Evolutionary conservation across 2,797 vertebrate species (phyloP).

Genomic region (Syngnathus rostellatus): DNA sequence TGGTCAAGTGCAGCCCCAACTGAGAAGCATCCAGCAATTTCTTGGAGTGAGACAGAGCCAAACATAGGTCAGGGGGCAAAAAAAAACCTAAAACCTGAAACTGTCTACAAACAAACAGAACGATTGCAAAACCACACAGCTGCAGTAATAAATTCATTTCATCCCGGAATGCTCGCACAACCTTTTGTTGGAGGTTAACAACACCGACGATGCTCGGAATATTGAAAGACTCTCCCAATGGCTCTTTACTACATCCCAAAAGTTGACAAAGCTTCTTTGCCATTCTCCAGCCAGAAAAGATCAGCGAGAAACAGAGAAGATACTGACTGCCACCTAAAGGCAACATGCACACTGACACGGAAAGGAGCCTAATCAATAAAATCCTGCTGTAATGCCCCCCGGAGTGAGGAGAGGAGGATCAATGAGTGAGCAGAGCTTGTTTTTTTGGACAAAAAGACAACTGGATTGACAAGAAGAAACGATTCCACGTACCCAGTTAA

Average conservation of each 20-base stretch:
- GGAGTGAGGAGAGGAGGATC: slow-evolving; percentile 53
- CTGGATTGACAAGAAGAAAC: slow-evolving; percentile 75
- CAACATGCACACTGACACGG: slow-evolving; percentile 62
- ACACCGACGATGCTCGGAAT: neutral
- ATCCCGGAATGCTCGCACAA: slow-evolving; percentile 27
- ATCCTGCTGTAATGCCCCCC: slow-evolving; percentile 39
- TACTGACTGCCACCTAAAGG: slow-evolving; percentile 60
- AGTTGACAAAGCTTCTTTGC: neutral
- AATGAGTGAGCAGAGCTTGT: slow-evolving; percentile 63
- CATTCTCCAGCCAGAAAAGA: neutral
- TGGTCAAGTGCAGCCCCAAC: too few species aligned
- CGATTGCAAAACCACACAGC: slow-evolving; percentile 25
- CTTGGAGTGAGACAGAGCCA: slow-evolving; percentile 22
- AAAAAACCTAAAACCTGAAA: slow-evolving; percentile 44
- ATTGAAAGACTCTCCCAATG: neutral
- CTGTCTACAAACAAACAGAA: slow-evolving; percentile 30
- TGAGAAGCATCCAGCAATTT: slow-evolving; percentile 14
- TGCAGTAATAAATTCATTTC: slow-evolving; percentile 26
- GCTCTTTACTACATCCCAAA: neutral
- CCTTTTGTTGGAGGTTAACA: neutral
- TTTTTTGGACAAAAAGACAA: slow-evolving; percentile 67
- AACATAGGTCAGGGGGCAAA: slow-evolving; percentile 22
- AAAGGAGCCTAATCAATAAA: slow-evolving; percentile 23
- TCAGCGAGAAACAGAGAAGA: slow-evolving; percentile 19
- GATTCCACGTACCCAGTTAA: slow-evolving; percentile 76